Percentiles rank a stretch among this genome's conserved stretches.
phyloP scores from a whole-genome alignment of 2,113 vertebrate species.

The Diglossa brunneiventris region DNA sequence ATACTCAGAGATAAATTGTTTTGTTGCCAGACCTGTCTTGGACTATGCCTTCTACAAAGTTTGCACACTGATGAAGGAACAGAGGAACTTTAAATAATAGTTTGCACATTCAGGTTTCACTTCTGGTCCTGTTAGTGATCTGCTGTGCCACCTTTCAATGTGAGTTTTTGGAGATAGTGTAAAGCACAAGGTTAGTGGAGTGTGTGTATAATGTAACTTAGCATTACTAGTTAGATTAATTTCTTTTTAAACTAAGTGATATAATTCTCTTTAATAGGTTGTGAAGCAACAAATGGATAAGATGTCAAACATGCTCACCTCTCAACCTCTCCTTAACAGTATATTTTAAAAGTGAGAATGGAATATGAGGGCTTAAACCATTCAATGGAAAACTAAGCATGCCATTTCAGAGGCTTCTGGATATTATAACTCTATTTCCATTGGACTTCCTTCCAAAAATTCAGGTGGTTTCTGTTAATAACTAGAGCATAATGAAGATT shows the following conservation, averaged over 20 bases:
- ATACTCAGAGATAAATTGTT: neutral
- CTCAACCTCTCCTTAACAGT: neutral
- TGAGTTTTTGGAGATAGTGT: neutral
- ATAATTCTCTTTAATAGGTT: neutral
- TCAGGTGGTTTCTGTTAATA: constrained; percentile 42
- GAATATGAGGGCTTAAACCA: neutral
- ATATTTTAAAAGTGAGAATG: neutral
- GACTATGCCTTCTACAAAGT: neutral
- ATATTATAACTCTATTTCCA: constrained; percentile 25
- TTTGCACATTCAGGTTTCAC: neutral
- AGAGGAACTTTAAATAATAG: neutral
- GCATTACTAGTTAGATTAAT: neutral
- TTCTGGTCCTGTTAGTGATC: neutral
- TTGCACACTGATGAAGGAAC: neutral
- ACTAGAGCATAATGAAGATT: neutral
- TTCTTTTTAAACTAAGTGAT: neutral
- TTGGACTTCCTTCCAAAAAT: constrained; percentile 1
- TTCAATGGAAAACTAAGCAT: neutral
- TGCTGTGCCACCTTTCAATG: neutral
- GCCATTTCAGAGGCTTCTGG: neutral
- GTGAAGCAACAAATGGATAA: neutral
- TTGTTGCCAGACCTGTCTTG: neutral
- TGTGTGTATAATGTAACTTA: neutral
- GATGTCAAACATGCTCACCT: neutral
- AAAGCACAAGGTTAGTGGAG: neutral